Percentiles rank a stretch among this genome's conserved stretches.
These are phyloP conservation scores for Trachelus stipa DNA, from an alignment of 2,888 invertebrate genomes.

Conservation along the genomic window DNA sequence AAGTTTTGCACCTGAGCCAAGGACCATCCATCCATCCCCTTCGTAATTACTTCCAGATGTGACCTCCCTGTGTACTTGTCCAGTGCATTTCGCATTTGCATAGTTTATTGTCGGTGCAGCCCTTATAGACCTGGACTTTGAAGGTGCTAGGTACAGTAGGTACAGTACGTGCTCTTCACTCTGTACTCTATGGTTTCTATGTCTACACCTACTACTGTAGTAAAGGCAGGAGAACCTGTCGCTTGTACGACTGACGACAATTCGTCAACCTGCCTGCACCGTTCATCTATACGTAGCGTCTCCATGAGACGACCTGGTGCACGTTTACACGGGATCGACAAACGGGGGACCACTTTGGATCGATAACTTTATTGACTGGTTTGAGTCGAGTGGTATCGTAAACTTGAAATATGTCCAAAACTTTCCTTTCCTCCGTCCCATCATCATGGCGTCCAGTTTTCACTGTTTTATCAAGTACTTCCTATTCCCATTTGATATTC, in stretches of 20 bases:
- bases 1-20: constrained; percentile 19
- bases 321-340: constrained; percentile 21
- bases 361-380: constrained; percentile 32
- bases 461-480: background rate
- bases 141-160: background rate
- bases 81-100: constrained; percentile 17
- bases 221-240: background rate
- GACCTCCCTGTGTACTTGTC: constrained; percentile 17
- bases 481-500: background rate
- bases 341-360: constrained; percentile 27
- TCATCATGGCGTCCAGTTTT: background rate
- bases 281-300: background rate
- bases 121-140: background rate
- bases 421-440: background rate
- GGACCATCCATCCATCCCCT: constrained; percentile 15
- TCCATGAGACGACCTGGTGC: constrained; percentile 11
- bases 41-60: constrained; percentile 60
- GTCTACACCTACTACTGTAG: background rate
- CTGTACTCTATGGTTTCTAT: background rate
- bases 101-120: constrained; percentile 16
- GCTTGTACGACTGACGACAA: background rate
- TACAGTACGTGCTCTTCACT: no score
- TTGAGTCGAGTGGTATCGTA: constrained; percentile 23
- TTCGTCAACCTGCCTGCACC: background rate
- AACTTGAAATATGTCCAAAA: constrained; percentile 38